phyloP scores from a whole-genome alignment of 2,113 vertebrate species.

The Puntigrus tetrazona region DNA sequence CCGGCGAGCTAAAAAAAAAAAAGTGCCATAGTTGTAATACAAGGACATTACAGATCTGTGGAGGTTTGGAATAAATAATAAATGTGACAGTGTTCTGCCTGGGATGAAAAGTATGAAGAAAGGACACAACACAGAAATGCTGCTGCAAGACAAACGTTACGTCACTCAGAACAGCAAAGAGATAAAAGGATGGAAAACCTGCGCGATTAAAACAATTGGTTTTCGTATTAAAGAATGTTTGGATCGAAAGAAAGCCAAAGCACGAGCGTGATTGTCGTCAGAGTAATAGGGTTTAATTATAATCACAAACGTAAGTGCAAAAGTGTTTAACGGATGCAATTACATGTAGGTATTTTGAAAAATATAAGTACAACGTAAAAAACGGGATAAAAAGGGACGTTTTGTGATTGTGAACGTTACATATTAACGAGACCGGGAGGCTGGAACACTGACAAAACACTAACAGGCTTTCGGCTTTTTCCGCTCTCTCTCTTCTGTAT shows the following conservation, averaged over 20 bases:
- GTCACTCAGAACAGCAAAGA: background rate
- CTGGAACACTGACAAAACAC: too few species aligned
- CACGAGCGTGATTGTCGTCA: background rate
- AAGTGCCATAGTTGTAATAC: background rate
- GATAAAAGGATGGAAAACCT: background rate
- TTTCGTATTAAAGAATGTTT: background rate
- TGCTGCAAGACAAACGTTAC: background rate
- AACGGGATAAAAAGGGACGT: too few species aligned
- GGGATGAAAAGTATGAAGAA: background rate
- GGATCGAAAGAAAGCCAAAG: constrained; percentile 9
- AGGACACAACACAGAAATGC: background rate
- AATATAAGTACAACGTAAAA: too few species aligned
- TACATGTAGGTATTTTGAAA: too few species aligned
- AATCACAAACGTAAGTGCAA: too few species aligned
- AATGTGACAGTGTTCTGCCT: background rate
- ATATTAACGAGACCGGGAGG: too few species aligned
- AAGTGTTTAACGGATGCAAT: too few species aligned
- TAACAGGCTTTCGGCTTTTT: too few species aligned
- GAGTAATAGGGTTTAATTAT: background rate
- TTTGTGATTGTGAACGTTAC: too few species aligned
- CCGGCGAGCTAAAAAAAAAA: constrained; percentile 3
- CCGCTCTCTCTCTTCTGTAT: too few species aligned
- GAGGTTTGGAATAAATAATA: constrained; percentile 6
- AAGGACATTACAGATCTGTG: constrained; percentile 7
- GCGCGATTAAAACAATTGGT: background rate